Evolutionary conservation across 2,113 vertebrate species (phyloP).

Genomic region (Microcebus lehilahytsara): DNA sequence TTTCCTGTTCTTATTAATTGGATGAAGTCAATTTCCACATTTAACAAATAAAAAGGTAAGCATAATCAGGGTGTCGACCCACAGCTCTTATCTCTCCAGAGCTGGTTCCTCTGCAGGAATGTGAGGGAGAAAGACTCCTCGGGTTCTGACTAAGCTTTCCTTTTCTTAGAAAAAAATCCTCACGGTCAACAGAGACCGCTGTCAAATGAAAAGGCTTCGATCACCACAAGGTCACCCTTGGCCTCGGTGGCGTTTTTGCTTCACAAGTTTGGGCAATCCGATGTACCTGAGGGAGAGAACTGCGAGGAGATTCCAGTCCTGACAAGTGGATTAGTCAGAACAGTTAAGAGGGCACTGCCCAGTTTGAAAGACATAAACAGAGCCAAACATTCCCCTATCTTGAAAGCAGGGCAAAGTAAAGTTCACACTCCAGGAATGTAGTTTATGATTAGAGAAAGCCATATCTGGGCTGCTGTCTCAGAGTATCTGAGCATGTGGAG

Average conservation of each 20-base stretch:
- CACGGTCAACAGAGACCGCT: background rate
- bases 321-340: constrained; percentile 79
- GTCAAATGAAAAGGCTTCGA: background rate
- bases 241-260: constrained; percentile 44
- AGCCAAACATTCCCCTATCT: constrained; percentile 70
- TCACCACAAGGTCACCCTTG: background rate
- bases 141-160: constrained; percentile 51
- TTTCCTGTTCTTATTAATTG: constrained; percentile 91
- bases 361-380: constrained; percentile 66
- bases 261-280: constrained; percentile 9
- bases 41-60: constrained; percentile 75
- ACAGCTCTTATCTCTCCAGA: constrained; percentile 49
- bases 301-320: constrained; percentile 65
- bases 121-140: constrained; percentile 63
- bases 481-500: constrained; percentile 37
- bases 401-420: constrained; percentile 61
- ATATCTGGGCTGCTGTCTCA: constrained; percentile 48
- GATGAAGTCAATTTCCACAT: constrained; percentile 82
- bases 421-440: constrained; percentile 72
- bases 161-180: background rate
- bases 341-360: constrained; percentile 80
- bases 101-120: constrained; percentile 52
- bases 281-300: constrained; percentile 62
- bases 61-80: constrained; percentile 61
- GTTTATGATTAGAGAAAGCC: constrained; percentile 63